A percentile compares a stretch with the other conserved stretches of the same genome.
These are phyloP conservation scores for Homarus gammarus DNA, from an alignment of 2,888 invertebrate species.

Conservation along the genomic window DNA sequence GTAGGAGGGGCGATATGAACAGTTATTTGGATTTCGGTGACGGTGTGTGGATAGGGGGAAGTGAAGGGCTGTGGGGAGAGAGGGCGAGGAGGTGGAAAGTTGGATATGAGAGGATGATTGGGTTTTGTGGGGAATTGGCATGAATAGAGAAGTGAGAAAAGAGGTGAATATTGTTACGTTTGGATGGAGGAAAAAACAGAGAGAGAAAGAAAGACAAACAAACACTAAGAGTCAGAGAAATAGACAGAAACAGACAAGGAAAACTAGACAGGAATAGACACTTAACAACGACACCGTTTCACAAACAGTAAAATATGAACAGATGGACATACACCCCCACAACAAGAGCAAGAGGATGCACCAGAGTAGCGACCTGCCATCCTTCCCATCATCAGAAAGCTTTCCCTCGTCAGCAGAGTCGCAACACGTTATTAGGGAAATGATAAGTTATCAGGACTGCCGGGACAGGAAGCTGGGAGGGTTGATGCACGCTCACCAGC, in stretches of 20 bases:
- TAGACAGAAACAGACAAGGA: background rate
- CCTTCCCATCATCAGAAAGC: no score
- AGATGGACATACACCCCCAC: background rate
- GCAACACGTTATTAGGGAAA: no score
- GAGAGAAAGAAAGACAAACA: slow-evolving; percentile 24
- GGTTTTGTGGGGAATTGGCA: background rate
- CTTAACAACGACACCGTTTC: no score
- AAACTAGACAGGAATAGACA: background rate
- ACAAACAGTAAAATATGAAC: background rate
- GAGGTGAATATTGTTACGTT: background rate
- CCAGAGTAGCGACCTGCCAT: background rate
- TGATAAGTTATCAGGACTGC: no score
- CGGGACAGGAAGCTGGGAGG: no score
- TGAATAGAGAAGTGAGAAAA: background rate
- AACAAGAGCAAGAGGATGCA: background rate
- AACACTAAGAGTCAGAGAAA: slow-evolving; percentile 12
- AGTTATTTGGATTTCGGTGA: background rate
- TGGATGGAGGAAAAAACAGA: slow-evolving; percentile 20
- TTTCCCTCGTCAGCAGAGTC: no score
- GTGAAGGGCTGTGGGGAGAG: background rate
- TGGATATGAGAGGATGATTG: background rate
- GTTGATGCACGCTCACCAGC: slow-evolving; percentile 35
- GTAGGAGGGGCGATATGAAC: background rate
- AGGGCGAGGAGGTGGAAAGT: background rate
- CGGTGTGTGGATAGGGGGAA: background rate